Evolutionary conservation across 2,113 vertebrate species (phyloP), one percentile per base, ranked within the genome.

Genomic region (Isichthys henryi): DNA sequence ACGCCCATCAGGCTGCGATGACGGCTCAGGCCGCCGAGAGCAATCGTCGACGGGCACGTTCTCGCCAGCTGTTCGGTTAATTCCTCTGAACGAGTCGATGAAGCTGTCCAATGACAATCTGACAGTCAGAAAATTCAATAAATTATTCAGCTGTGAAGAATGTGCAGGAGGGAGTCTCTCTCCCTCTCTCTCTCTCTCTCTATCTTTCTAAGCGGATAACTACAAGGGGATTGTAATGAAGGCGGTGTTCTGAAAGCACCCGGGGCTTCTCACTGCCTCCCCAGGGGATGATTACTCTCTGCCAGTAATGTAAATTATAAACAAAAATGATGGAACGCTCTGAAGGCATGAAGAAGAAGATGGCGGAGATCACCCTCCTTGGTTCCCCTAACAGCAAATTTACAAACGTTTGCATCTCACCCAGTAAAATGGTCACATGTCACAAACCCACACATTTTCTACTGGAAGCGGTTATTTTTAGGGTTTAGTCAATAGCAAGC

Each of bases 101-200:
- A 88, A 88, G 88, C 49, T 49, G 46, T 31, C 48, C 48, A 7
- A 52, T 82, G 70, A 82, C 88, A 82, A 82, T 88, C 74, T 77
- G 46, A 80, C 88, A 82, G 74, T 88, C 88, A 80, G 88, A 82
- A 74, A 88, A 21, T 13, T 77, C 88, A 35, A 88, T 88, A 77
- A 80, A 82, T 88, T 88, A 82, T 88, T 52, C 88, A 53, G 48
- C 48, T 80, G 88, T 50, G 88, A 80, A 53, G 48, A 15, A 52
- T 17, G 85, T 53, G 35, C 43, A 70, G 27, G 48, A 48, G 45
- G 27, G 45, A 17, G 56, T n/a, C 15, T 53, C 58, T 70, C 62
- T 27, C 62, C 3, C 23, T 66, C 52, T 53, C 52, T 53, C 56
- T 58, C 49, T 45, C 21, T n/a, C 23, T n/a, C 23, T 70, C 74